A percentile compares a stretch with the other conserved stretches of the same genome.
Evolutionary conservation across 2,113 vertebrate species (phyloP).

Genomic region (Candoia aspera): DNA sequence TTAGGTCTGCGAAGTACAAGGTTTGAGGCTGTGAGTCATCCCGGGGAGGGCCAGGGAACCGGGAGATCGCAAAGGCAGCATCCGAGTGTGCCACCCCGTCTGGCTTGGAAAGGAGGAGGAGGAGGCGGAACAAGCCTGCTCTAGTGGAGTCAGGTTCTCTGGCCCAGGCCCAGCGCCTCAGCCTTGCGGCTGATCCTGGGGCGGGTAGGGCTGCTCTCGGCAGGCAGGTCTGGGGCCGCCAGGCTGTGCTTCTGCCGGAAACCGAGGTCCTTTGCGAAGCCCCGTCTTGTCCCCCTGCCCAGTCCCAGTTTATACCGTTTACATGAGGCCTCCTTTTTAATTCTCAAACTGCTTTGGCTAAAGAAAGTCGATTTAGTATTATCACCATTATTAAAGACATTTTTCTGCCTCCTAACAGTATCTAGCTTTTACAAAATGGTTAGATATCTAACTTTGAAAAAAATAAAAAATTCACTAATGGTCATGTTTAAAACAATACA

Average conservation of each 20-base stretch:
- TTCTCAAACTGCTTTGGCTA: neutral
- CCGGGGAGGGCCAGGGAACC: neutral
- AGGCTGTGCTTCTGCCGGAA: too few species aligned
- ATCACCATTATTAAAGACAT: neutral
- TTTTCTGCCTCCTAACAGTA: neutral
- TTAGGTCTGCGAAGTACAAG: accelerated
- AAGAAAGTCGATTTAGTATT: neutral
- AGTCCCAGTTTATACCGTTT: neutral
- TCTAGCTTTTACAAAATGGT: neutral
- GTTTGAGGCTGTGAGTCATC: neutral
- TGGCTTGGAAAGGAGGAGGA: neutral
- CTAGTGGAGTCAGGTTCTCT: neutral
- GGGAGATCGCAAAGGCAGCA: neutral
- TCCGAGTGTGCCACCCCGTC: neutral
- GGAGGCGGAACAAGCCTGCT: neutral
- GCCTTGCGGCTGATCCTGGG: neutral
- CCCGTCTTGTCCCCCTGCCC: neutral
- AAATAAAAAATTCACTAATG: neutral
- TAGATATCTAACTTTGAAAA: neutral
- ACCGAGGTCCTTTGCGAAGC: neutral
- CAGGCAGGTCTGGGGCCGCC: neutral
- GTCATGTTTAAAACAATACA: neutral
- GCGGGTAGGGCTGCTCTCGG: too few species aligned
- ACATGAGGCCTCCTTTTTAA: neutral
- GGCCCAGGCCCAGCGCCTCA: neutral